A percentile compares a stretch with the other conserved stretches of the same genome.
Evolutionary conservation across 2,888 invertebrate genomes (phyloP).

Genomic region (Tachina lurida): DNA sequence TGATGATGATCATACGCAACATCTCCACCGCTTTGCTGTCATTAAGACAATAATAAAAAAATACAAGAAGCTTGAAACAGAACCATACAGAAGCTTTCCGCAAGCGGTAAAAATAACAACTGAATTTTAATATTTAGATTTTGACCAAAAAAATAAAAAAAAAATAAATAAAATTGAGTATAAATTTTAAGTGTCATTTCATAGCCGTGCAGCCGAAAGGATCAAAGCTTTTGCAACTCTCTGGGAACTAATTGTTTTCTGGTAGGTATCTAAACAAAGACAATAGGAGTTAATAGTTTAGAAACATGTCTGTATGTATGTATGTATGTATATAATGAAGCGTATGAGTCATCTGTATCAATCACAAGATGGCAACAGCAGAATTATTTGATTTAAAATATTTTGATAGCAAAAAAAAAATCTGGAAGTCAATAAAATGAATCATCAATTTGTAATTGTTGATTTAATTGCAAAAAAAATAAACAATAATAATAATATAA

Average conservation of each 20-base stretch:
- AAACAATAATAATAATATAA: background rate
- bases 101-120: slow-evolving; percentile 45
- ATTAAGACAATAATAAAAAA: slow-evolving; percentile 54
- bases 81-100: slow-evolving; percentile 58
- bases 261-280: background rate
- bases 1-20: slow-evolving; percentile 6
- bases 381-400: slow-evolving; percentile 30
- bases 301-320: background rate
- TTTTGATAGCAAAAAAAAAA: slow-evolving; percentile 11
- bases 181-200: slow-evolving; percentile 54
- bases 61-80: slow-evolving; percentile 60
- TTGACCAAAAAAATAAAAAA: slow-evolving; percentile 24
- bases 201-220: slow-evolving; percentile 42
- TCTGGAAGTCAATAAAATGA: slow-evolving; percentile 36
- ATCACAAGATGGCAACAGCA: slow-evolving; percentile 35
- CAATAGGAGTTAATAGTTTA: slow-evolving; percentile 10
- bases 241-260: slow-evolving; percentile 49
- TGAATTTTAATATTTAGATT: slow-evolving; percentile 49
- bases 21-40: slow-evolving; percentile 36
- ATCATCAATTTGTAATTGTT: slow-evolving; percentile 48
- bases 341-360: slow-evolving; percentile 59
- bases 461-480: background rate
- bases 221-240: slow-evolving; percentile 34
- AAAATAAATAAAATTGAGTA: background rate
- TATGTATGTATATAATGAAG: background rate